Conservation (phyloP, 2,888 invertebrate genomes). For the Odiellus spinosus region DNA sequence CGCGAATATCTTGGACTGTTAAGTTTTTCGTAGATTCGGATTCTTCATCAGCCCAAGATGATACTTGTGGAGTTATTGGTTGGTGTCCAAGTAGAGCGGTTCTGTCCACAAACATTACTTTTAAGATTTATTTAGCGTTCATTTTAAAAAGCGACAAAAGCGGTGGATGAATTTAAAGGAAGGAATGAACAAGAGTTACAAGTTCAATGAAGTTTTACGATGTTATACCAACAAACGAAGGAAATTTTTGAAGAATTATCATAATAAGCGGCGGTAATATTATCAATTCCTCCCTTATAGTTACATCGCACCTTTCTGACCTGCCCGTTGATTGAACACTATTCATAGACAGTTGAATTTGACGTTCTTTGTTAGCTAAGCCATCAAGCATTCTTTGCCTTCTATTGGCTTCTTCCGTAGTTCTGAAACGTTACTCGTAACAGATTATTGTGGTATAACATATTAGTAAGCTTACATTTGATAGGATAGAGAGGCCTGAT, state of each 20-base stretch:
- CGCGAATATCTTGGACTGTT: constrained; percentile 37
- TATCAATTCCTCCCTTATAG: too few relatives aligned
- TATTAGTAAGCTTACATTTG: background rate
- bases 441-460: too few relatives aligned
- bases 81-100: constrained; percentile 11
- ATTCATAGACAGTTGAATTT: constrained; percentile 22
- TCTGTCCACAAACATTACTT: constrained; percentile 3
- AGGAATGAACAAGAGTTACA: too few relatives aligned
- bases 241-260: too few relatives aligned
- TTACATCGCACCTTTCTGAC: too few relatives aligned
- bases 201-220: too few relatives aligned
- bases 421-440: constrained; percentile 21
- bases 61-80: constrained; percentile 9
- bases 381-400: constrained; percentile 28
- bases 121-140: too few relatives aligned
- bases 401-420: constrained; percentile 28
- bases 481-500: constrained; percentile 6
- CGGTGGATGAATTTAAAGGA: too few relatives aligned
- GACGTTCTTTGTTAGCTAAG: constrained; percentile 28
- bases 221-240: too few relatives aligned
- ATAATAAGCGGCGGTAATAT: too few relatives aligned
- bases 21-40: constrained; percentile 30
- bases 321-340: too few relatives aligned
- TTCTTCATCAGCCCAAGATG: constrained; percentile 29
- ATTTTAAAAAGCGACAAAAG: too few relatives aligned